Base-by-base conservation (phyloP, 2,797 vertebrate species). In the Halcyon smyrnensis region DNA sequence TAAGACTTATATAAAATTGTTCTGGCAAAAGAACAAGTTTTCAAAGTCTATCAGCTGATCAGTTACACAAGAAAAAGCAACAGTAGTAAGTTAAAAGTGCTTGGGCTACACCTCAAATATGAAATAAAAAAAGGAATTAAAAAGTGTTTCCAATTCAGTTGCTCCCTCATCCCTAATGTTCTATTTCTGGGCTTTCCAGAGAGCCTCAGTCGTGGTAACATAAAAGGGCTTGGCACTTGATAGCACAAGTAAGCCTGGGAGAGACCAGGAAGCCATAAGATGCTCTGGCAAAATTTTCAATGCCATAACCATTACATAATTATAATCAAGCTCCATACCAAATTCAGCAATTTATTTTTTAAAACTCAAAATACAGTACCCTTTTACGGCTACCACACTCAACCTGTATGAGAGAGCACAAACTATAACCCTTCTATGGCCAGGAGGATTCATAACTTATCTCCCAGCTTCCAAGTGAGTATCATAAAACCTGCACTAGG, bases 221-320 rank as follows among this genome's bases (percentile, higher is more conserved):
- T 0, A 0, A 11, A 34, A 73, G 27, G 28, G 28, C n/a, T 43
- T 62, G n/a, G 64, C 68, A 51, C 59, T 19, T 2, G 0, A 1
- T n/a, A 41, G 2, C 70, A 69, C 23, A 76, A 19, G 25, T 34
- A 62, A 76, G 21, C 11, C 53, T 32, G 76, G 39, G 18, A 4
- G 4, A 75, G 32, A 57, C 28, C 57, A 70, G 39, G n/a, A 83
- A 93, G 71, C 17, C n/a, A 8, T 18, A 65, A 51, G 2, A 78
- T 46, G 19, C 45, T 25, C 46, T 45, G 27, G 23, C 17, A 69
- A 85, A 32, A 23, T 82, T 53, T 84, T 57, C 54, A 79, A 8
- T 25, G 34, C 21, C 30, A 51, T 39, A 75, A 10, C 2, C 10
- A 36, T 34, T 32, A 75, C 1, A 2, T 7, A 59, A 87, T 17